phyloP scores from a whole-genome alignment of 2,797 vertebrate genomes.

The Rhabdomys pumilio region DNA sequence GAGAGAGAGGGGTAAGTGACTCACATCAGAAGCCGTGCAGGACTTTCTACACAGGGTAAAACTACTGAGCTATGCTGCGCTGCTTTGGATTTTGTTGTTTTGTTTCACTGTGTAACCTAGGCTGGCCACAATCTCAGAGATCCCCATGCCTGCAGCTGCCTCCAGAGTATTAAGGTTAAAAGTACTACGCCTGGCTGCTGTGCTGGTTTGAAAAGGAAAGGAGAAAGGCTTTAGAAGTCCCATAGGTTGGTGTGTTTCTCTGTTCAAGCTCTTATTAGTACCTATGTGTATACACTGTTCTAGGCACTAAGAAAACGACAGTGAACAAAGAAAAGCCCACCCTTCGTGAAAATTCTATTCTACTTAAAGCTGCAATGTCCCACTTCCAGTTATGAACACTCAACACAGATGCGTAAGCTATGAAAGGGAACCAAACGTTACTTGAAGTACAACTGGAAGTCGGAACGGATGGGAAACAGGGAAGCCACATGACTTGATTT shows the following conservation, averaged over 20 bases:
- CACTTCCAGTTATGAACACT: slow-evolving; percentile 35
- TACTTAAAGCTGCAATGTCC: background rate
- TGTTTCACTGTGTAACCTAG: background rate
- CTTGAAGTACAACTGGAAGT: background rate
- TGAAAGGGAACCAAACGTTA: background rate
- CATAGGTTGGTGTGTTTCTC: slow-evolving; percentile 51
- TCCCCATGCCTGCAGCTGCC: background rate
- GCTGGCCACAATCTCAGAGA: background rate
- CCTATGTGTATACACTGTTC: background rate
- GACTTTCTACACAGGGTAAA: background rate
- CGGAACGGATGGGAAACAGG: slow-evolving; percentile 11
- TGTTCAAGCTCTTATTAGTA: slow-evolving; percentile 23
- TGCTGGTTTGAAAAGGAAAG: background rate
- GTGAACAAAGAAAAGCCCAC: slow-evolving; percentile 28
- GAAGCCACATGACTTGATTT: slow-evolving; percentile 32
- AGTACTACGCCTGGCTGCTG: background rate
- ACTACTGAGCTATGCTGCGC: background rate
- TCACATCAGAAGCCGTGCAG: background rate
- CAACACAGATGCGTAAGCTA: background rate
- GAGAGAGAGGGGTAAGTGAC: background rate
- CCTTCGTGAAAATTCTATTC: slow-evolving; percentile 31
- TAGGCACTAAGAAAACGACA: background rate
- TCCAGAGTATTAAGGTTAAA: background rate
- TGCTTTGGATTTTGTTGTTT: background rate
- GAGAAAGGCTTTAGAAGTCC: background rate